These are phyloP conservation scores for Tragulus kanchil DNA, from an alignment of 2,113 vertebrate genomes.

Conservation along the genomic window DNA sequence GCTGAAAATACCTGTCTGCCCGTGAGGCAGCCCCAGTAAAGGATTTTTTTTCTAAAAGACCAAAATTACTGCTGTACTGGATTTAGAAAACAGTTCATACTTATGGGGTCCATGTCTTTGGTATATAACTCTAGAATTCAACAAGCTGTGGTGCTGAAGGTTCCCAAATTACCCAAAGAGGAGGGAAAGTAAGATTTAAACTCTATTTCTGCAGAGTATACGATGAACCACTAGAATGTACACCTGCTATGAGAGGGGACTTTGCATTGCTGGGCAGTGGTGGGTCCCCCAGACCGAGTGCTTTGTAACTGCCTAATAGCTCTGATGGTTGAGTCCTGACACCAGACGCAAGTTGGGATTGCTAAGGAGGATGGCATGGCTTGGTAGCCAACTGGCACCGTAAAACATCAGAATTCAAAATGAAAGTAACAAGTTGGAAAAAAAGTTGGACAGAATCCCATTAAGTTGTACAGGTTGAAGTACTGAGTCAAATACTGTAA, in stretches of 20 bases:
- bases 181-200: not conserved
- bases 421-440: not conserved
- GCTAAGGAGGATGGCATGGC: not conserved
- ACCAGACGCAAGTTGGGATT: not conserved
- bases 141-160: not conserved
- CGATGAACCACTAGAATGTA: not conserved
- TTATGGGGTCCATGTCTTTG: not conserved
- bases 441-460: slow-evolving; percentile 1
- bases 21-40: not conserved
- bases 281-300: not conserved
- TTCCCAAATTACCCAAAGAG: not conserved
- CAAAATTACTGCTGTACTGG: not conserved
- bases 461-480: not conserved
- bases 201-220: not conserved
- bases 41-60: not conserved
- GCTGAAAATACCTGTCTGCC: not conserved
- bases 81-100: not conserved
- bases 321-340: not conserved
- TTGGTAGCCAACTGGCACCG: not conserved
- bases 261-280: not conserved
- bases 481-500: not conserved
- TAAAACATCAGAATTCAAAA: slow-evolving; percentile 26
- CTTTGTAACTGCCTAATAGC: too few species aligned
- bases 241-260: not conserved
- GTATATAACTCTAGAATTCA: not conserved